Base-by-base conservation (phyloP, 2,113 vertebrate species). In the Beaufortia kweichowensis region DNA sequence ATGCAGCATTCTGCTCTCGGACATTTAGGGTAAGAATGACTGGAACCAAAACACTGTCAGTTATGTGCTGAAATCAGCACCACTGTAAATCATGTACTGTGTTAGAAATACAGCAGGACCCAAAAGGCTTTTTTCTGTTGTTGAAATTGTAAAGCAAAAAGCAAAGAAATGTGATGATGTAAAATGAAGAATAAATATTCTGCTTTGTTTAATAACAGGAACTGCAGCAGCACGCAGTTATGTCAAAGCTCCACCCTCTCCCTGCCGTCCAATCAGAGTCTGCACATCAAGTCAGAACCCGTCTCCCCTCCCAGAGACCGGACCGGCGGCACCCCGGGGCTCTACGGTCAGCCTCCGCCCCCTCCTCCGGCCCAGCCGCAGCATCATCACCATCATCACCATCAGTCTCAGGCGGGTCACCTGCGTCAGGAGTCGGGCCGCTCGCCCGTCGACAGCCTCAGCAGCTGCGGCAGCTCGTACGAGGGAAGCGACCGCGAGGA, bases 261-360 rank as follows among this genome's bases (percentile, higher is more conserved):
- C 93, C 92, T 96, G 90, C 90, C 91, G 87, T 91, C 94, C 88
- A 91, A 90, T 88, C 95, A 97, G 93, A 96, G 94, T 90, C 92
- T 98, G 88, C 95, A 93, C 94, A 96, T 98, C 93, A 98, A 98
- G 91, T 97, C 95, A 74, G 96, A 98, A 94, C 96, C 96, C 84
- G 95, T 96, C 90, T 98, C 96, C 89, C 96, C 96, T 87, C 96
- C 96, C 90, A 90, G 95, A 91, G 95, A 98, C 88, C 94, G 95
- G 1, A 33, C 73, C 28, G 3, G 82, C 0, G 60, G 71, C 4
- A 79, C 86, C 80, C 46, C 83, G 1, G 80, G 72, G 14, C 60
- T 17, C 56, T 78, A 78, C 31, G 33, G 8, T 15, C 75, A 72
- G 19, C 61, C 79, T 12, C 23, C 59, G 0, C 84, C 84, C 80